A percentile compares a stretch with the other conserved stretches of the same genome.
phyloP scores from a whole-genome alignment of 2,888 invertebrate genomes.

The Philonicus albiceps region DNA sequence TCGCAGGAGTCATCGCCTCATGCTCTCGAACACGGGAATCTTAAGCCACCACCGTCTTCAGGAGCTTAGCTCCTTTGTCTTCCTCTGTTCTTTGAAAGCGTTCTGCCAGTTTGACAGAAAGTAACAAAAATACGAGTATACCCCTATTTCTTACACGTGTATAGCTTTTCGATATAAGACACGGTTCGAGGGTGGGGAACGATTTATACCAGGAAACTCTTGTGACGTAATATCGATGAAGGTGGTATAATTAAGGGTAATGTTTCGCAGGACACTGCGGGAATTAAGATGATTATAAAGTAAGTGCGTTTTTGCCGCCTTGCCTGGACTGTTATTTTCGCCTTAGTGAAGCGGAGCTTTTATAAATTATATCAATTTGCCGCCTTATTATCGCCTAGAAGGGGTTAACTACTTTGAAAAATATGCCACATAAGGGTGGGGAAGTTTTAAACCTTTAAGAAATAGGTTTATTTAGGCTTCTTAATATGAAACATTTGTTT shows the following conservation, averaged over 20 bases:
- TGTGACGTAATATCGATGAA: slow-evolving; percentile 41
- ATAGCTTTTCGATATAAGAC: slow-evolving; percentile 14
- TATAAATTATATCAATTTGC: background rate
- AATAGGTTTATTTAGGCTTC: background rate
- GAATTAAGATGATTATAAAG: background rate
- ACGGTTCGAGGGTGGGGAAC: background rate
- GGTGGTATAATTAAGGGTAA: background rate
- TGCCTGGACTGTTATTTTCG: background rate
- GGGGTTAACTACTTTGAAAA: background rate
- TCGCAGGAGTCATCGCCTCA: background rate
- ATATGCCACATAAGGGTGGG: background rate
- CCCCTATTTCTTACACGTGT: background rate
- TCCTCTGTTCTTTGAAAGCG: slow-evolving; percentile 11
- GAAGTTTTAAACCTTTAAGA: background rate
- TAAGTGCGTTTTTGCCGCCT: background rate
- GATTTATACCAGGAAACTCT: slow-evolving; percentile 29
- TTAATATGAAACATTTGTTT: background rate
- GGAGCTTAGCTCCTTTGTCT: slow-evolving; percentile 13
- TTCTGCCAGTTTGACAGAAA: slow-evolving; percentile 36
- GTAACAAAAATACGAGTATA: slow-evolving; percentile 32
- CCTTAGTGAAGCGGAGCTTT: background rate
- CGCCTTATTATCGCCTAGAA: background rate
- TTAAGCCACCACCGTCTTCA: slow-evolving; percentile 28
- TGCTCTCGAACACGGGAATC: background rate
- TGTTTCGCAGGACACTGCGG: slow-evolving; percentile 2